Conservation (phyloP, 2,113 vertebrate species). For the Isichthys henryi region DNA sequence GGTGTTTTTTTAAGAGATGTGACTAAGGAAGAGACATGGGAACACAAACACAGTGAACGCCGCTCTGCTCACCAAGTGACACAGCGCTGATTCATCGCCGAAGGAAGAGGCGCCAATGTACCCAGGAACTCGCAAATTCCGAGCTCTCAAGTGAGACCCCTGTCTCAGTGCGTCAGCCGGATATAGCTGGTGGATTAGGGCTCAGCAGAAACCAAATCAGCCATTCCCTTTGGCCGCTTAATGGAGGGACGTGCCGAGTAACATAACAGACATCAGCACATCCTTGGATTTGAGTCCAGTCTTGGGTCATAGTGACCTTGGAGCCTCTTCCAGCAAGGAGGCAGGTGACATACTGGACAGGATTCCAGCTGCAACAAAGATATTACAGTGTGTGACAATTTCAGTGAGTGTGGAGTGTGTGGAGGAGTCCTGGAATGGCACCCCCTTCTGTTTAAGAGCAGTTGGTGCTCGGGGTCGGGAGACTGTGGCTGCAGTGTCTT, state of each 20-base stretch:
- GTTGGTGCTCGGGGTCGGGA: neutral
- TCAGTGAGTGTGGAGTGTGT: neutral
- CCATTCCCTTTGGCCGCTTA: neutral
- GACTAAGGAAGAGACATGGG: neutral
- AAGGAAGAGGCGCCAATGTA: neutral
- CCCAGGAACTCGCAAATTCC: neutral
- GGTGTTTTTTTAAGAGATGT: neutral
- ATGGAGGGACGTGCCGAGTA: neutral
- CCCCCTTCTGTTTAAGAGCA: conserved; percentile 5
- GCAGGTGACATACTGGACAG: neutral
- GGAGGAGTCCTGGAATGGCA: neutral
- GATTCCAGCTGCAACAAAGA: neutral
- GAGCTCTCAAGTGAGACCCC: neutral
- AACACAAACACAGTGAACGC: neutral
- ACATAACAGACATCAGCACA: neutral
- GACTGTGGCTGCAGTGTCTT: neutral
- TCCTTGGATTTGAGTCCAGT: neutral
- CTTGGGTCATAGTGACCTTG: neutral
- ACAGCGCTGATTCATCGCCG: neutral
- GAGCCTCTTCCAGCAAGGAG: neutral
- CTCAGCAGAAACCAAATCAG: neutral
- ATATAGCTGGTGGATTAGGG: neutral
- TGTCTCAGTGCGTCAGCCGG: neutral
- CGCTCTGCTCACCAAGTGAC: neutral
- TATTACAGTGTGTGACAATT: neutral